Base-by-base conservation (phyloP, 2,888 invertebrate species). In the Vesta saturnalis region DNA sequence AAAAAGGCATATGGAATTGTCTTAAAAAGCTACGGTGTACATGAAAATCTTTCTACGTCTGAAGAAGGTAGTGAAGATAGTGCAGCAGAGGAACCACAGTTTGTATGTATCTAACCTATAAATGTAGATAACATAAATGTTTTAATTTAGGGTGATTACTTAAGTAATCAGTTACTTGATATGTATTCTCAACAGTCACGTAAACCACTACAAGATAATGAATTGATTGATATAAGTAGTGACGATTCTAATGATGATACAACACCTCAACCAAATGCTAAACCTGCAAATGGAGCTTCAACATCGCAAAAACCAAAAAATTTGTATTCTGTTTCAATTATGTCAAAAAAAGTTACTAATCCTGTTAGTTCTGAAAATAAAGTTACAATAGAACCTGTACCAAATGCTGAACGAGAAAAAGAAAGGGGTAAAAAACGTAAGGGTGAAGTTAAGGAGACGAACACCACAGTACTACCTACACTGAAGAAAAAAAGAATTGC, bases 151-250 rank as follows among this genome's bases (percentile, higher is more conserved):
- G 71, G 73, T 15, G 79, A 78, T 67, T 72, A 76, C 6, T 75
- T 86, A 73, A 84, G 83, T 62, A 83, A 82, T 58, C 84, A 85
- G 65, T 72, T 86, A 19, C 72, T 86, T 14, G 85, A 86, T 66
- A 80, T 89, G 76, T 90, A 89, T 75, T 85, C 74, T 22, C 74
- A 77, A 61, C 76, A 46, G 79, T 74, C 47, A 78, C 75, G 64
- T 77, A 79, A 63, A 82, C 84, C 83, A 67, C 82, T 86, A 1
- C 89, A 89, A 12, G 90, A 91, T 76, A 88, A 89, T 76, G 93
- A 94, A 80, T 83, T 93, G 60, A 90, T 94, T 76, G 93, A 93
- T 78, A 94, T 94, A 73, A 93, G 92, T 79, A 93, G 92, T 80
- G 92, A 91, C 77, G 92, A 92, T 76, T 86, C 90, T 54, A 89